Base-by-base conservation (phyloP, 2,797 vertebrate genomes). In the Aulostomus chinensis region DNA sequence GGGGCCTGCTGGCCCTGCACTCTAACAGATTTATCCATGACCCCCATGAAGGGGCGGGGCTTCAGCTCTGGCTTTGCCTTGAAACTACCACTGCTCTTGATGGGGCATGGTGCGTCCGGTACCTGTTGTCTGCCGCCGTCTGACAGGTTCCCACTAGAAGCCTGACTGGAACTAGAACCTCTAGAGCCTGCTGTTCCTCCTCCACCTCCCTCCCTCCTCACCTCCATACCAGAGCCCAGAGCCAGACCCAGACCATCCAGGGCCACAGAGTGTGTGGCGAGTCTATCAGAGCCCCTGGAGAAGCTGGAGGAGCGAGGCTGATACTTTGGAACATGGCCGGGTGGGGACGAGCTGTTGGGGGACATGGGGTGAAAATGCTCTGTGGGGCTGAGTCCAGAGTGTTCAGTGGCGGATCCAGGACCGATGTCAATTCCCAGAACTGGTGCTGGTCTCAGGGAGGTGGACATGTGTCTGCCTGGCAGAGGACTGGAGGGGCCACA, bases 11-110 rank as follows among this genome's bases (percentile, higher is more conserved):
- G 89, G 78, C 93, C 93, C 49, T 95, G 94, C 47, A 94, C 94
- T 55, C 97, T 81, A 0, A 94, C 95, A 0, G 95, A 91, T 88
- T 99, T 99, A 82, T 99, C 97, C 87, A 83, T 98, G 69, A 99
- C 90, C 4, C 97, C 97, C 97, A 99, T 99, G 33, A 99, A 99
- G 0, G 97, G 97, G 31, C 97, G 93, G 0, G 94, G 92, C 52
- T 96, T 94, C 29, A 94, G 86, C 45, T 99, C 97, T 0, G 83
- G 74, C 37, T 86, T 88, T 6, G 81, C 46, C 73, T 88, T 88
- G 76, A 86, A 85, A 74, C 85, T 87, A 0, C 87, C 80, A 1
- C 85, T 86, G 73, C 84, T 88, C 37, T 75, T 73, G 40, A 86
- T 43, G 7, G 58, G 63, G 37, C 85, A 86, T 0, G 81, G 56